Evolutionary conservation across 2,797 vertebrate species (phyloP), one percentile per base, ranked within the genome.

Genomic region (Phataginus tricuspis): DNA sequence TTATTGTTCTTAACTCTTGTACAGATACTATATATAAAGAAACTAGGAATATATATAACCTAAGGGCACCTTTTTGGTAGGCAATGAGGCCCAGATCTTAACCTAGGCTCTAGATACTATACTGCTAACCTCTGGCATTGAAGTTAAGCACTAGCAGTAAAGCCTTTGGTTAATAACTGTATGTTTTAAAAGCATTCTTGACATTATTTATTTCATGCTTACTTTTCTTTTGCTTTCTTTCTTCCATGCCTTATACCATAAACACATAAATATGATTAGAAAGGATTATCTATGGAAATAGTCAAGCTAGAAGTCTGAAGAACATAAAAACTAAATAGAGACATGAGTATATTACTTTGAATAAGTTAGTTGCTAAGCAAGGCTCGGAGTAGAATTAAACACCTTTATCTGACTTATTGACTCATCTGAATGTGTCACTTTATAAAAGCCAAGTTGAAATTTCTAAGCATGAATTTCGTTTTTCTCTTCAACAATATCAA

Each of bases 401-500:
- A 4, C 77, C 29, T 68, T 61, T 78, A 64, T 66, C 31, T 57
- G 11, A 74, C 78, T 89, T 89, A 68, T 25, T 68, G 68, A 88
- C 51, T 64, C 49, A 68, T n/a, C 23, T 78, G 29, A 87, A 84
- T 5, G 5, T 57, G 8, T 8, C 34, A 13, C 12, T 66, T 55
- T 78, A 59, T 11, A 59, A 69, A 94, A 88, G 10, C 1, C 53
- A 37, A 7, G 57, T 68, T 9, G 57, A 89, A 86, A 59, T 21
- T 49, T 66, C 51, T 63, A 82, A 66, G 88, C 34, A 25, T 39
- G 4, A 88, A 86, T 78, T 49, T 13, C 91, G 8, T 57, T 34
- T 16, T 89, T 68, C 80, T 82, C 57, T 53, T 45, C 37, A 96
- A 95, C 37, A 66, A 61, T 29, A 3, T 94, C 59, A 87, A 83